A percentile compares a stretch with the other conserved stretches of the same genome.
Evolutionary conservation across 2,113 vertebrate species (phyloP).

Genomic region (Mobula hypostoma): DNA sequence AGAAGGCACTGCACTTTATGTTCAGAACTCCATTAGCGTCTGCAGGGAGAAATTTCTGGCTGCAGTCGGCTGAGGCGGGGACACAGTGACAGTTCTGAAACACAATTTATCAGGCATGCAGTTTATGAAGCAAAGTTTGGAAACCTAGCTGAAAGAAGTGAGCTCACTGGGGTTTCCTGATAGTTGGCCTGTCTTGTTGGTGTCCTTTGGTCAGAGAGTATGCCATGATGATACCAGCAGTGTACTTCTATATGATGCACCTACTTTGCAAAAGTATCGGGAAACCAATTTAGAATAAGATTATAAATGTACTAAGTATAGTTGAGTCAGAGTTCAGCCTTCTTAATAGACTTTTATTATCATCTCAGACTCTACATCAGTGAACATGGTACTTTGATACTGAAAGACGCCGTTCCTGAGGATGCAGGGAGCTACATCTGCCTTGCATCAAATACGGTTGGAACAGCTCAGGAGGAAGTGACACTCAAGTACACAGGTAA

Average conservation of each 20-base stretch:
- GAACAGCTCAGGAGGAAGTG: conserved; percentile 50
- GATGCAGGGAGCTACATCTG: conserved; percentile 88
- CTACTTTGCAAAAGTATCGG: too few species aligned
- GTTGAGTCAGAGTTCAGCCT: too few species aligned
- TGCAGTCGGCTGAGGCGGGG: neutral
- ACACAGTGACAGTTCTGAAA: neutral
- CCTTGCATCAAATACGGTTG: conserved; percentile 63
- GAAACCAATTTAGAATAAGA: too few species aligned
- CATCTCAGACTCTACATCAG: conserved; percentile 51
- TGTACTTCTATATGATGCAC: neutral
- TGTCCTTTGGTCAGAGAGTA: neutral
- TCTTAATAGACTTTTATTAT: neutral
- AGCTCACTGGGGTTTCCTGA: neutral
- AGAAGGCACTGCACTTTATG: neutral
- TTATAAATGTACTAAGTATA: too few species aligned
- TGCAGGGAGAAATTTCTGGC: neutral
- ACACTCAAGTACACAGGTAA: conserved; percentile 58
- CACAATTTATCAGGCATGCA: neutral
- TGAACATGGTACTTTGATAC: conserved; percentile 64
- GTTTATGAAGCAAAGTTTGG: neutral
- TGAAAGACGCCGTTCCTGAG: conserved; percentile 64
- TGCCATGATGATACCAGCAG: neutral
- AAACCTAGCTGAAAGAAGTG: neutral
- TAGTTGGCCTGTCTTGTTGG: neutral
- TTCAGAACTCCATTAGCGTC: neutral